A percentile compares a stretch with the other conserved stretches of the same genome.
These are phyloP conservation scores for Crotalus tigris DNA, from an alignment of 2,113 vertebrate species.

Conservation along the genomic window DNA sequence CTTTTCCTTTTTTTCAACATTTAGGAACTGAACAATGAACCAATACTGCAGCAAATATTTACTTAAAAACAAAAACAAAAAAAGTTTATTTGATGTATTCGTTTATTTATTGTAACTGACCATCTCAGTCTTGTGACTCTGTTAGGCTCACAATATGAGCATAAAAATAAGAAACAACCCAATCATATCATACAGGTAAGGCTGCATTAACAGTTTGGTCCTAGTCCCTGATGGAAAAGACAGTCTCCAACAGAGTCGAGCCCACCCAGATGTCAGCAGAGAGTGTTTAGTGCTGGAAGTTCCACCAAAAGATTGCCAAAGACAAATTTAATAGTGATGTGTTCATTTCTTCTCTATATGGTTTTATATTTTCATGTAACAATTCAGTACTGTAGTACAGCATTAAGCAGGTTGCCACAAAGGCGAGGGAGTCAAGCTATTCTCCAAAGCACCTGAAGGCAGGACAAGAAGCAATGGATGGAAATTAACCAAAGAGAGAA, in stretches of 20 bases:
- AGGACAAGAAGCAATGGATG: no score
- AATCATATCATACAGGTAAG: neutral
- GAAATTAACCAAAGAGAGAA: no score
- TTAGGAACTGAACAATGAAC: neutral
- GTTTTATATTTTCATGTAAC: neutral
- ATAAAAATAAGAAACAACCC: neutral
- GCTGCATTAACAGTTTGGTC: neutral
- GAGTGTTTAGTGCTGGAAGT: neutral
- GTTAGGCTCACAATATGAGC: neutral
- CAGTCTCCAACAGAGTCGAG: neutral
- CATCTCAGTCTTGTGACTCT: neutral
- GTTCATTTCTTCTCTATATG: neutral
- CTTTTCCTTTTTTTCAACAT: neutral
- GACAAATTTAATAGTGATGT: neutral
- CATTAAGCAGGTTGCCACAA: neutral
- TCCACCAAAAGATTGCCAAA: neutral
- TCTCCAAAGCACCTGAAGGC: no score
- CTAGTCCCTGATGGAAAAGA: neutral
- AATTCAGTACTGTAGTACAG: neutral
- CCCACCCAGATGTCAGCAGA: neutral
- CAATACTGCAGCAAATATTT: neutral
- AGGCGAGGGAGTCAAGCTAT: no score
- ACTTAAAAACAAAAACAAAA: neutral
- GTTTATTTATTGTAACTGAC: neutral
- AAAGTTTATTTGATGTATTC: neutral